phyloP scores from a whole-genome alignment of 2,113 vertebrate species.

The Tauraco erythrolophus region DNA sequence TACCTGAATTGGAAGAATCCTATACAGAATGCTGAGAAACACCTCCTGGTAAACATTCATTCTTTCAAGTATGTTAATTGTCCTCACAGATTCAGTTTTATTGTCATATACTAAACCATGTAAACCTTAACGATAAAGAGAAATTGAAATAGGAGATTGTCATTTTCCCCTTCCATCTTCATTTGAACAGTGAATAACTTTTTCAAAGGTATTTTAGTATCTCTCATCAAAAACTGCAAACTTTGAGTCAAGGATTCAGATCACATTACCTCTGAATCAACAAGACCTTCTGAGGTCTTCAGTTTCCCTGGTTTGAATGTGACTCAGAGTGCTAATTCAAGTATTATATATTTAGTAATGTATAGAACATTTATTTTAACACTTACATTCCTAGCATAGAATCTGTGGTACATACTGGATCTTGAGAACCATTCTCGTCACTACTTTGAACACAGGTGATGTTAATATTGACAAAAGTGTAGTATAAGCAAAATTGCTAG shows the following conservation, averaged over 20 bases:
- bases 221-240: slow-evolving; percentile 21
- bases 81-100: slow-evolving; percentile 95
- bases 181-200: slow-evolving; percentile 64
- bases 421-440: background rate
- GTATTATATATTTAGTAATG: background rate
- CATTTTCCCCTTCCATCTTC: slow-evolving; percentile 49
- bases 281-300: slow-evolving; percentile 25
- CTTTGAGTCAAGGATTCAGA: slow-evolving; percentile 31
- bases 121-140: slow-evolving; percentile 84
- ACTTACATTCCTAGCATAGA: slow-evolving; percentile 18
- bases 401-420: background rate
- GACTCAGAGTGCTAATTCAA: slow-evolving; percentile 24
- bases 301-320: background rate
- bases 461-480: background rate
- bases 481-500: background rate
- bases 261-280: slow-evolving; percentile 11
- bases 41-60: slow-evolving; percentile 99
- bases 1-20: slow-evolving; percentile 92
- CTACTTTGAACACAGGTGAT: background rate
- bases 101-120: slow-evolving; percentile 94
- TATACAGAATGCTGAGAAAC: slow-evolving; percentile 91
- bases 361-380: slow-evolving; percentile 1
- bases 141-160: slow-evolving; percentile 66
- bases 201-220: slow-evolving; percentile 64
- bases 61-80: slow-evolving; percentile 95